Evolutionary conservation across 1,140 invertebrate species (phyloP).

Genomic region (Aphelinus atriplicis): DNA sequence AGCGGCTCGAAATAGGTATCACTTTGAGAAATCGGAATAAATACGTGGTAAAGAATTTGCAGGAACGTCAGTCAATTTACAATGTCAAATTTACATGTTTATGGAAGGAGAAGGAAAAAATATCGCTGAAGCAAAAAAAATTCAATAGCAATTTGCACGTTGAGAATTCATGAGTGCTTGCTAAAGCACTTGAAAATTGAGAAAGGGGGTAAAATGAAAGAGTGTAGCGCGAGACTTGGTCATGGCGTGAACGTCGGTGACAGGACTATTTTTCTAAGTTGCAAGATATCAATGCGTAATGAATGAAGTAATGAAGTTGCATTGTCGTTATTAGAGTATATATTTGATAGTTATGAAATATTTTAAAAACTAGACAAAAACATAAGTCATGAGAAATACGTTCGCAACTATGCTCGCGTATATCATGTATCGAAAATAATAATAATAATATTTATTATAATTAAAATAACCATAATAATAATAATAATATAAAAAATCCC

Average conservation of each 20-base stretch:
- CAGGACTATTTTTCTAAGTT: conserved; percentile 66
- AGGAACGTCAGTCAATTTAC: conserved; percentile 38
- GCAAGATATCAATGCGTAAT: conserved; percentile 62
- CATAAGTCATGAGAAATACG: not conserved
- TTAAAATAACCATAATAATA: conserved; percentile 20
- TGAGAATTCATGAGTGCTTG: conserved; percentile 8
- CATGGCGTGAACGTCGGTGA: conserved; percentile 47
- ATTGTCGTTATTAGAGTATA: conserved; percentile 67
- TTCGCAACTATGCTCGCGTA: not conserved
- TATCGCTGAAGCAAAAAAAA: not conserved
- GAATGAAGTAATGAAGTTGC: conserved; percentile 65
- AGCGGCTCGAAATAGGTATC: no score
- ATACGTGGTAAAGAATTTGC: not conserved
- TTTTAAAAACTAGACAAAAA: no score
- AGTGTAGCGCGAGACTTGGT: conserved; percentile 55
- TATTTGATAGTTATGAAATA: conserved; percentile 46
- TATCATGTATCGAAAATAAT: no score
- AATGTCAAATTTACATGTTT: conserved; percentile 32
- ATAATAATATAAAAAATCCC: not conserved
- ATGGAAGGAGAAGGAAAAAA: not conserved
- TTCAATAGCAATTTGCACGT: conserved; percentile 1
- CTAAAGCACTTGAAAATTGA: not conserved
- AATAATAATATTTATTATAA: not conserved
- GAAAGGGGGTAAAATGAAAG: conserved; percentile 15
- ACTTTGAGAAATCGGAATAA: no score